These are phyloP conservation scores for Trachemys scripta DNA, from an alignment of 2,113 vertebrate genomes.

Conservation along the genomic window DNA sequence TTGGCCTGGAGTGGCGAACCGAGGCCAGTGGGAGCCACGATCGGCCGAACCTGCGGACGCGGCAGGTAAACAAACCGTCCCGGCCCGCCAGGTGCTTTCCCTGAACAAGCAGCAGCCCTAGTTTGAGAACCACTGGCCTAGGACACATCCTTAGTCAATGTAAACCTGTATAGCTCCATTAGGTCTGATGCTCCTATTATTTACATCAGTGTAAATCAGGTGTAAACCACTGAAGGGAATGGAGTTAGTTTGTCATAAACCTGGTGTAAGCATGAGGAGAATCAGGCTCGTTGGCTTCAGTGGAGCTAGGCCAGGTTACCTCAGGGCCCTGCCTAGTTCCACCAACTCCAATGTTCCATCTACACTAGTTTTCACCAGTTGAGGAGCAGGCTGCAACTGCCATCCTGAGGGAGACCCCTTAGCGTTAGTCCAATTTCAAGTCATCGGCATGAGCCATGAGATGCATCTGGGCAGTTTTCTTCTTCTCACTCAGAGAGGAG, in stretches of 20 bases:
- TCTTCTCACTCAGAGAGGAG: background rate
- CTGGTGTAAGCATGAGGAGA: background rate
- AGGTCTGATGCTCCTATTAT: slow-evolving; percentile 13
- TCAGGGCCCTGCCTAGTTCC: no score
- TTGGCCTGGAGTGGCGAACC: no score
- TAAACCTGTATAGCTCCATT: slow-evolving; percentile 25
- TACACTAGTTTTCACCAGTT: no score
- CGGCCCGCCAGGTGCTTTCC: no score
- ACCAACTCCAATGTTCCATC: no score
- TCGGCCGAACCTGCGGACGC: no score
- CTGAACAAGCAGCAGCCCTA: no score
- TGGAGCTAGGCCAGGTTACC: background rate
- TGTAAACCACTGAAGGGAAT: background rate
- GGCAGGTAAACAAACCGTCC: no score
- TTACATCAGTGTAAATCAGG: slow-evolving; percentile 26
- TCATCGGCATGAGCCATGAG: background rate
- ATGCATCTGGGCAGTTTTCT: accelerated
- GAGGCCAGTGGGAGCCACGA: no score
- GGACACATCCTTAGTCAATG: background rate
- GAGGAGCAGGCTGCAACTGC: no score
- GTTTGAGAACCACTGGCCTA: no score
- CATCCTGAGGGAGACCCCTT: no score
- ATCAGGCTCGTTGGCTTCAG: background rate
- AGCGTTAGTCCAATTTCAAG: background rate
- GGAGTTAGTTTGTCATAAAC: background rate